Evolutionary conservation across 2,797 vertebrate genomes (phyloP).

Genomic region (Acrossocheilus wenchowensis): DNA sequence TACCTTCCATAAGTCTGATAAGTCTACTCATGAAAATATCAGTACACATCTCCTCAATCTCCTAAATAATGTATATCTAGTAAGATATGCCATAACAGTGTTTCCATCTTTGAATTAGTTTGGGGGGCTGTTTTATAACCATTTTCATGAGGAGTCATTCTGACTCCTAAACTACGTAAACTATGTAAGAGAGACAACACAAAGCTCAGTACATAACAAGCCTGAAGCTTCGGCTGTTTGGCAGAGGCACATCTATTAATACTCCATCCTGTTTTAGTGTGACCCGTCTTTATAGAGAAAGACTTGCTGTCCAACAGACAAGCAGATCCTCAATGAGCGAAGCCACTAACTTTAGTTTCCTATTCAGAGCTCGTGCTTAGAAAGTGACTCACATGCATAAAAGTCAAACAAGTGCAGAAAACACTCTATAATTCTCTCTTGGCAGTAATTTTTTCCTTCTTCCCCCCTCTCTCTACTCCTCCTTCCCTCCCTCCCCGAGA

Average conservation of each 20-base stretch:
- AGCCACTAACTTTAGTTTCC: slow-evolving; percentile 48
- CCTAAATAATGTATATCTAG: too few species aligned
- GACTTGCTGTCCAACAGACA: slow-evolving; percentile 17
- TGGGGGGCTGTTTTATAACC: neutral
- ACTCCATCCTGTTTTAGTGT: slow-evolving; percentile 53
- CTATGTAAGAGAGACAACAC: slow-evolving; percentile 16
- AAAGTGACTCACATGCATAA: slow-evolving; percentile 52
- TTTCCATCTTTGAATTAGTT: neutral
- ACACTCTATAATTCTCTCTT: slow-evolving; percentile 28
- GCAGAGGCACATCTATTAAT: slow-evolving; percentile 53
- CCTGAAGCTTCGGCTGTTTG: neutral
- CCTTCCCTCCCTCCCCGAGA: slow-evolving; percentile 8
- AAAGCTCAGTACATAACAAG: slow-evolving; percentile 9
- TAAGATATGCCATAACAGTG: neutral
- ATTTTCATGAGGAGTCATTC: neutral
- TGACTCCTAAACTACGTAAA: slow-evolving; percentile 10
- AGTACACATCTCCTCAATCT: too few species aligned
- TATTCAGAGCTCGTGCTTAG: slow-evolving; percentile 30
- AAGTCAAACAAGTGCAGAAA: slow-evolving; percentile 50
- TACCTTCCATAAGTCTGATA: too few species aligned
- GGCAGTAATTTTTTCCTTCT: slow-evolving; percentile 40
- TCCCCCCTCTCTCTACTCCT: neutral
- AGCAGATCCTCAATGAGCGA: slow-evolving; percentile 35
- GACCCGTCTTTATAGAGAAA: slow-evolving; percentile 16
- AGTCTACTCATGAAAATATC: too few species aligned